These are phyloP conservation scores for Perodicticus potto DNA, from an alignment of 2,797 vertebrate species.

Conservation along the genomic window DNA sequence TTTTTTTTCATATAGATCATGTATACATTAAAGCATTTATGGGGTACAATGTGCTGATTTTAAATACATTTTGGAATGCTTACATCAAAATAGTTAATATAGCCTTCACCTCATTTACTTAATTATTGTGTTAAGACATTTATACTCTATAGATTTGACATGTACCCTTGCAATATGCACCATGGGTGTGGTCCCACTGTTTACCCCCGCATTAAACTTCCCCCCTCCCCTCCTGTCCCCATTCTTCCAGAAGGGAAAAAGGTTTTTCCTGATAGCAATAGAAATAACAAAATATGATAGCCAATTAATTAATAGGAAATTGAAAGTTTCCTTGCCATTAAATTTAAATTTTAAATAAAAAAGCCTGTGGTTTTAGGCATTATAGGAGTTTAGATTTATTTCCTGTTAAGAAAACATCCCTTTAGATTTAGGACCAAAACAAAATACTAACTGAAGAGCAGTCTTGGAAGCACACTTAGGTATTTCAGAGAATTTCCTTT, in stretches of 20 bases:
- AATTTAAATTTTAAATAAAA: constrained; percentile 23
- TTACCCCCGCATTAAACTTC: too few species aligned
- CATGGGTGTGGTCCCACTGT: too few species aligned
- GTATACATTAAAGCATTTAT: too few species aligned
- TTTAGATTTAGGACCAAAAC: constrained; percentile 58
- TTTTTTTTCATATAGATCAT: too few species aligned
- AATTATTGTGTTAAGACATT: too few species aligned
- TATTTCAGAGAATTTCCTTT: constrained; percentile 75
- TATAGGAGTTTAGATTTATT: constrained; percentile 51
- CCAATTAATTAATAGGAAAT: neutral
- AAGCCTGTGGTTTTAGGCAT: constrained; percentile 37
- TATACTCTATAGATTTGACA: too few species aligned
- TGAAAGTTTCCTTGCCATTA: neutral
- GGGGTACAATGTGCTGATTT: too few species aligned
- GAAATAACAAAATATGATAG: neutral
- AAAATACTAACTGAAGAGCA: constrained; percentile 79
- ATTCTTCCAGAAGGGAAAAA: neutral
- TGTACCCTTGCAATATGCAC: too few species aligned
- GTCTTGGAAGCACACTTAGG: constrained; percentile 51
- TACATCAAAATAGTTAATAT: too few species aligned
- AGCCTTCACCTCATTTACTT: too few species aligned
- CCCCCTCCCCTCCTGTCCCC: too few species aligned
- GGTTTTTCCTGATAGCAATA: neutral
- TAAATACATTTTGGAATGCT: too few species aligned
- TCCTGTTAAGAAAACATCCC: neutral